Percentiles rank a stretch among this genome's conserved stretches.
These are phyloP conservation scores for Coreoperca whiteheadi DNA, from an alignment of 2,113 vertebrate species.

Conservation along the genomic window DNA sequence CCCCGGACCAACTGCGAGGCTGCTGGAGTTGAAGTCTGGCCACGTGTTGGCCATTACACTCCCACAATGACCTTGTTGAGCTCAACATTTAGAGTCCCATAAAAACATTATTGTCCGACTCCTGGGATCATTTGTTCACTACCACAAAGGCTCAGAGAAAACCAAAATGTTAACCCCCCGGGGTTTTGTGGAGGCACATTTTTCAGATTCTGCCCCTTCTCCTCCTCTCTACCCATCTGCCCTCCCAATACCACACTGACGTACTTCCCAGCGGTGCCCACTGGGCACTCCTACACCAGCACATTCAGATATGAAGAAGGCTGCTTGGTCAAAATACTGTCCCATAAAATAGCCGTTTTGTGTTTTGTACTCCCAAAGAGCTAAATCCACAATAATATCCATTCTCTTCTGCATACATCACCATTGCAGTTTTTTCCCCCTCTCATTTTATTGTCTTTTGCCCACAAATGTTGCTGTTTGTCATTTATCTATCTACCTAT, in stretches of 20 bases:
- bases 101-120: conserved; percentile 94
- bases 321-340: conserved; percentile 59
- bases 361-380: conserved; percentile 62
- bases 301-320: conserved; percentile 74
- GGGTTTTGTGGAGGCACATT: conserved; percentile 80
- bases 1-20: conserved; percentile 76
- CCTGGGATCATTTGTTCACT: conserved; percentile 89
- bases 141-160: conserved; percentile 84
- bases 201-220: conserved; percentile 85
- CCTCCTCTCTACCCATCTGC: conserved; percentile 53
- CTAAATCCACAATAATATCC: conserved; percentile 64
- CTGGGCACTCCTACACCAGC: conserved; percentile 70
- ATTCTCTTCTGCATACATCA: conserved; percentile 58
- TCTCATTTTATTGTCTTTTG: conserved; percentile 52
- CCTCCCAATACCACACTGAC: conserved; percentile 70
- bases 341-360: conserved; percentile 68
- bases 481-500: conserved; percentile 52
- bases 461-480: conserved; percentile 59
- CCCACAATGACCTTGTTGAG: conserved; percentile 91
- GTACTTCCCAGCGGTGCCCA: conserved; percentile 67
- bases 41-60: conserved; percentile 90
- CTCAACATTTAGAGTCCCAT: conserved; percentile 91
- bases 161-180: conserved; percentile 87
- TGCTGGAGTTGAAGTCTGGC: conserved; percentile 89
- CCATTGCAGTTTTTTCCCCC: conserved; percentile 38